Percentiles rank a stretch among this genome's conserved stretches.
phyloP scores from a whole-genome alignment of 2,113 vertebrate species.

The Haplochromis vanheusdeni region DNA sequence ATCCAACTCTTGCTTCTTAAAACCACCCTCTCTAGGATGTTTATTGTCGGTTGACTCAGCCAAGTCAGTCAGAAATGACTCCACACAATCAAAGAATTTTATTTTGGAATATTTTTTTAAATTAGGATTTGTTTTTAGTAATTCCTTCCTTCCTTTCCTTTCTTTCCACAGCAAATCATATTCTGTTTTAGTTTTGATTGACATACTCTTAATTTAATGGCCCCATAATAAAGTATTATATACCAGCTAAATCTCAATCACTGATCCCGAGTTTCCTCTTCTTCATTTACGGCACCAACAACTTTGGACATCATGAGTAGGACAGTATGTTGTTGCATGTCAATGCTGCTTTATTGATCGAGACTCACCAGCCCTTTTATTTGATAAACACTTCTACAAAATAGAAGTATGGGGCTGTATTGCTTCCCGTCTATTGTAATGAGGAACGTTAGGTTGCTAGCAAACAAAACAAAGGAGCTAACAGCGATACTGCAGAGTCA shows the following conservation, averaged over 20 bases:
- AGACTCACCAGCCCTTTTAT: not conserved
- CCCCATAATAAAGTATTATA: not conserved
- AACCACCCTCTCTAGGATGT: not conserved
- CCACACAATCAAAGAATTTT: accelerated
- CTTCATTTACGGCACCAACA: not conserved
- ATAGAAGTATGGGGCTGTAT: not conserved
- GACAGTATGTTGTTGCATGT: not conserved
- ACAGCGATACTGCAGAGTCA: not conserved
- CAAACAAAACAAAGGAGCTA: not conserved
- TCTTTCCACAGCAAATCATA: not conserved
- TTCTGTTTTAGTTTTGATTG: not conserved
- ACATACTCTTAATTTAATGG: not conserved
- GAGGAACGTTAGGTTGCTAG: not conserved
- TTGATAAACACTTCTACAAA: not conserved
- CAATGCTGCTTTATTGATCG: not conserved
- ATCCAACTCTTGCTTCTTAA: not conserved
- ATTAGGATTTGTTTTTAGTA: not conserved
- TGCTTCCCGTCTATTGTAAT: not conserved
- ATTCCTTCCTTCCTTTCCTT: not conserved
- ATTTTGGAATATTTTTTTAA: not conserved
- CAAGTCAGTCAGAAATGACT: not conserved
- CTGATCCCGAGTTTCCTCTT: not conserved
- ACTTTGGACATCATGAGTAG: not conserved
- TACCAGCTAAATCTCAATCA: not conserved
- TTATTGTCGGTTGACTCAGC: not conserved